Evolutionary conservation across 2,888 invertebrate species (phyloP), one percentile per base, ranked within the genome.

Genomic region (Orchestes rusci): DNA sequence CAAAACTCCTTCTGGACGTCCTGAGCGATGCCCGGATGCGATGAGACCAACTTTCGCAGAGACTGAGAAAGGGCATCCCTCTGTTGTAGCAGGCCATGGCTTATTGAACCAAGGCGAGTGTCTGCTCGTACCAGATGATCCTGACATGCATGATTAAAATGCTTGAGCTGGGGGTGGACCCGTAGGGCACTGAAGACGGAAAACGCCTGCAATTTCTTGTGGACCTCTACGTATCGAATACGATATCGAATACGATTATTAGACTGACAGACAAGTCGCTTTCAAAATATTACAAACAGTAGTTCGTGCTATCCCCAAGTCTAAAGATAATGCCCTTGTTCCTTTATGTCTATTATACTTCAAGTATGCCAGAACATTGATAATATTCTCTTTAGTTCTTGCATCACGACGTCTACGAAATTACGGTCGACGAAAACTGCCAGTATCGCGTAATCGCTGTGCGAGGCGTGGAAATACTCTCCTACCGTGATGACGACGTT

Each of bases 371-470:
- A 32, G 10, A 10, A 32, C 15, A 32, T 32, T 32, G 16, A 32
- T 32, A 32, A 32, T 32, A 16, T 32, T 32, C 3, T 15, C 15
- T 32, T 32, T 16, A 32, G 32, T 8, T 32, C 32, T 32, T 32
- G 16, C 4, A 32, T 13, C 16, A 15, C 32, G 32, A 32, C 32
- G 7, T 16, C 15, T 32, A 16, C 32, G 4, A 13, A 32, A 32
- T 32, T 15, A 16, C 3, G 7, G 32, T 3, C 32, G 32, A 32
- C 32, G 13, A 32, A 32, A 32, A 32, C 15, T 32, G 4, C 15
- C 32, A 32, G 35, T 35, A 23, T 19, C 23, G 23, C 36, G 36
- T 36, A 36, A 23, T 19, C 36, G 36, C 23, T 36, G 23, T 19
- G 27, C 36, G 23, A 36, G 27, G 3, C 20, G 36, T 8, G 36